phyloP scores from a whole-genome alignment of 23 tunicate species.

The Diplosoma virens region DNA sequence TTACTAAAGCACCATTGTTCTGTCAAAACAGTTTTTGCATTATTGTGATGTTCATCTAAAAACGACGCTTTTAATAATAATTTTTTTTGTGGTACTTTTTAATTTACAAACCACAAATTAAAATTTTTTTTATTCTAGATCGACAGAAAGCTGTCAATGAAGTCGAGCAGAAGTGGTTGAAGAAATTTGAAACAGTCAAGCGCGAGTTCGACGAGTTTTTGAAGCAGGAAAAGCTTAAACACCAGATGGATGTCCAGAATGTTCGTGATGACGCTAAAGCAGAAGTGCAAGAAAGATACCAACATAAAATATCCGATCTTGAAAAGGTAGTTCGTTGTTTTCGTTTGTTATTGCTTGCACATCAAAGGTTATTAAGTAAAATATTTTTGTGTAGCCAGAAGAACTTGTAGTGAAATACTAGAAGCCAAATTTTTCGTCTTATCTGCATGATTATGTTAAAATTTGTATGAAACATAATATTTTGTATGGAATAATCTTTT shows the following conservation, averaged over 20 bases:
- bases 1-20: background rate
- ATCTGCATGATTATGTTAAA: too few species aligned
- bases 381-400: too few species aligned
- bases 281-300: slow-evolving; percentile 3
- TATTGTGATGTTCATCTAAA: background rate
- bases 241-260: slow-evolving; percentile 48
- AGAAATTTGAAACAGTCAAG: slow-evolving; percentile 36
- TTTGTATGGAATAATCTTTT: too few species aligned
- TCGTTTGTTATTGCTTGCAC: too few species aligned
- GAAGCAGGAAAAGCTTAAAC: slow-evolving; percentile 22
- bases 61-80: too few species aligned
- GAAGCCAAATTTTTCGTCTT: too few species aligned
- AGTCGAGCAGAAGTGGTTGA: slow-evolving; percentile 13
- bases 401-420: too few species aligned
- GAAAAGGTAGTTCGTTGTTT: slow-evolving; percentile 51
- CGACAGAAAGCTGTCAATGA: slow-evolving; percentile 7
- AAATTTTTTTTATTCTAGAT: too few species aligned
- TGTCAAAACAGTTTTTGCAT: background rate
- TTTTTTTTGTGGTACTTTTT: too few species aligned
- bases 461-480: too few species aligned
- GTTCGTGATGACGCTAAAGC: slow-evolving; percentile 29
- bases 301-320: slow-evolving; percentile 23
- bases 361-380: too few species aligned
- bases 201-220: slow-evolving; percentile 35
- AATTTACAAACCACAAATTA: too few species aligned